Conservation (phyloP, 2,888 invertebrate genomes). For the Ectobius pallidus region DNA sequence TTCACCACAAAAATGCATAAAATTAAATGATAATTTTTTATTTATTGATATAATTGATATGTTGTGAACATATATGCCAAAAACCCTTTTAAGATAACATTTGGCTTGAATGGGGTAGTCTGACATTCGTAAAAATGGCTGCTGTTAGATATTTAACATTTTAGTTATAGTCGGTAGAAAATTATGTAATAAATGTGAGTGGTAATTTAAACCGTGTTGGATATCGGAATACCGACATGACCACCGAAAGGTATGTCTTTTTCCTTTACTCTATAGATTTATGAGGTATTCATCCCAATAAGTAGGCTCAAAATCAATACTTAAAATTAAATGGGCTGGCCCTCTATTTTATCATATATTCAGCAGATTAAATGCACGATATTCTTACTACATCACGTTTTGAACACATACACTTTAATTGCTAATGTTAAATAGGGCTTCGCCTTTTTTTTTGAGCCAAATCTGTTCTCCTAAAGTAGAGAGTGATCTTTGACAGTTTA, state of each 20-base stretch:
- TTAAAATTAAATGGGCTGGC: conserved; percentile 39
- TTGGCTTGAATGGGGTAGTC: background rate
- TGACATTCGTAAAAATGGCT: conserved; percentile 36
- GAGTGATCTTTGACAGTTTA: too few species aligned
- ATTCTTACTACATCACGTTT: too few species aligned
- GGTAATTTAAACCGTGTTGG: conserved; percentile 10
- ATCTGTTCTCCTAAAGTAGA: too few species aligned
- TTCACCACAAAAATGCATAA: too few species aligned
- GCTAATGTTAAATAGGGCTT: too few species aligned
- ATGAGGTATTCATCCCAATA: background rate
- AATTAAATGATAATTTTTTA: too few species aligned
- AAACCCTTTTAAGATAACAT: too few species aligned
- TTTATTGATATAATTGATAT: too few species aligned
- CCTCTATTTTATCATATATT: background rate
- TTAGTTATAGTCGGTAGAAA: conserved; percentile 17
- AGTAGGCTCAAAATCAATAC: conserved; percentile 39
- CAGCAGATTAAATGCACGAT: too few species aligned
- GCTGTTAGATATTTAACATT: conserved; percentile 20
- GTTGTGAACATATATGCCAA: too few species aligned
- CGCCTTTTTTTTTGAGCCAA: too few species aligned
- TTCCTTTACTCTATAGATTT: background rate
- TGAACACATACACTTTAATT: too few species aligned
- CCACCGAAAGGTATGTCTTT: conserved; percentile 35
- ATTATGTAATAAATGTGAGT: conserved; percentile 30
- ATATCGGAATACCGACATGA: conserved; percentile 22